A percentile compares a stretch with the other conserved stretches of the same genome.
Evolutionary conservation across 2,888 invertebrate genomes (phyloP).

Genomic region (Trisateles emortualis): DNA sequence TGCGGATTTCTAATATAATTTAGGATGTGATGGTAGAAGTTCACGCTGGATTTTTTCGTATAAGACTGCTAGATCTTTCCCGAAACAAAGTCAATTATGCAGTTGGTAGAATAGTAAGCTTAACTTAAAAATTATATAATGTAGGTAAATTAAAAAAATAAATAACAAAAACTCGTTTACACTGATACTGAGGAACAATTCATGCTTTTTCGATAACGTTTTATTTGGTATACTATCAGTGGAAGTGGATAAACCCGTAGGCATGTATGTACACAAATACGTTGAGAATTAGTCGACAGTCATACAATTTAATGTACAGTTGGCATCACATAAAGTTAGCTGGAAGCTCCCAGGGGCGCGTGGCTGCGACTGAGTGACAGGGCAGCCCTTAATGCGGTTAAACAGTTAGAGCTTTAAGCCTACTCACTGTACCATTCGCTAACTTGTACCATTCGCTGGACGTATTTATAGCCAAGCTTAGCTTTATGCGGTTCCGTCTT

Average conservation of each 20-base stretch:
- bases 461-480: constrained; percentile 38
- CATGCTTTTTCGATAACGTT: too few species aligned
- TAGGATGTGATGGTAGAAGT: too few species aligned
- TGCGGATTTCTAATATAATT: too few species aligned
- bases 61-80: too few species aligned
- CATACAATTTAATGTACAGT: constrained; percentile 34
- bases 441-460: constrained; percentile 36
- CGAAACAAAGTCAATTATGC: too few species aligned
- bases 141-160: too few species aligned
- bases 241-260: neutral
- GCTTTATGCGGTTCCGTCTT: constrained; percentile 44
- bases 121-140: too few species aligned
- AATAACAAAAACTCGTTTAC: too few species aligned
- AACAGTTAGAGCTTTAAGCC: constrained; percentile 50
- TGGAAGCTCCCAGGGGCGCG: constrained; percentile 16
- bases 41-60: too few species aligned
- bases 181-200: too few species aligned
- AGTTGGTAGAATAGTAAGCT: too few species aligned
- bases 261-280: neutral
- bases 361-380: constrained; percentile 41
- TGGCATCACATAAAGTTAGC: constrained; percentile 40
- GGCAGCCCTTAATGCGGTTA: constrained; percentile 47
- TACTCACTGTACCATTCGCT: constrained; percentile 38
- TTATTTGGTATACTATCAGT: too few species aligned
- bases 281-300: neutral